Evolutionary conservation across 2,888 invertebrate genomes (phyloP), one percentile per base, ranked within the genome.

Genomic region (Heliconius ethilla): DNA sequence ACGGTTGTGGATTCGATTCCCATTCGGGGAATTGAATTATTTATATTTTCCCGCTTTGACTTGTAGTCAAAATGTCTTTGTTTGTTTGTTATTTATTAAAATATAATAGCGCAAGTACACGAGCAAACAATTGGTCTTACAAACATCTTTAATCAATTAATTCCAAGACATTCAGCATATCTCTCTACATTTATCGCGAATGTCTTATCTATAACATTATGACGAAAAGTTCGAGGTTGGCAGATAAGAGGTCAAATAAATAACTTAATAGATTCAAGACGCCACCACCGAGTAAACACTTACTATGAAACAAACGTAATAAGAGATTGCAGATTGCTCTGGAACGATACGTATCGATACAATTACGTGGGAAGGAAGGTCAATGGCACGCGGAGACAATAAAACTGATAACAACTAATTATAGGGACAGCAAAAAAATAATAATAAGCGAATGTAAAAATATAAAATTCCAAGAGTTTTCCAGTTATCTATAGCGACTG

Each of bases 331-430:
- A 55, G 55, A 74, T 77, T 74, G 59, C 73, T 67, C 67, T 73
- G 25, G 27, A 73, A 73, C 29, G 40, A 5, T 63, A n/a, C 2
- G 9, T n/a, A 75, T 66, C 51, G 51, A 66, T n/a, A 51, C 51
- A 65, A 75, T 77, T 76, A 77, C 79, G 67, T 65, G 45, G 78
- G 79, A 81, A 29, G 79, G 76, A 81, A 79, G 82, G 82, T 82
- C 82, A 83, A 80, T 84, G 82, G 81, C 82, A 83, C 66, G 51
- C 76, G 29, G 70, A 25, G 65, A 78, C 76, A 78, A 76, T 55
- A 75, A 33, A 76, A 63, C 18, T 76, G 80, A 82, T 82, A 81
- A 82, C 40, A 70, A 22, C 65, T 70, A 66, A 77, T 80, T 78
- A 78, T 77, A 55, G 76, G 70, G 79, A 77, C 67, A 59, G 59